Evolutionary conservation across 2,113 vertebrate species (phyloP), one percentile per base, ranked within the genome.

Genomic region (Oryzias javanicus): DNA sequence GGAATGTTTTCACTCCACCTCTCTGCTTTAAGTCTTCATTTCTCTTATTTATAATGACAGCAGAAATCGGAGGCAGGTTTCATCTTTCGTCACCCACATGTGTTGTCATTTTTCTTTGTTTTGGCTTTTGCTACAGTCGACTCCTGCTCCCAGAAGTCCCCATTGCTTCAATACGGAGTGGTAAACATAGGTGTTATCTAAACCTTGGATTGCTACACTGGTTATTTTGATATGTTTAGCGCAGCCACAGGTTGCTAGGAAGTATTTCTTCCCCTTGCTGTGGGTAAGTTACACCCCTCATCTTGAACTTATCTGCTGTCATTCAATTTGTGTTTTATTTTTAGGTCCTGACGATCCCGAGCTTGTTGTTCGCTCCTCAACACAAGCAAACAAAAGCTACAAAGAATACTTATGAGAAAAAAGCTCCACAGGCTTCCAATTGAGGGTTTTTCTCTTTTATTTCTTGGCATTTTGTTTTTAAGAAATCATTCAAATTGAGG

Each of bases 311-410:
- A 14, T 60, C 27, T 16, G 19, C 49, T 59, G 24, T 56, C 40
- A 19, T 69, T 22, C 67, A 49, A 44, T 55, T 45, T 55, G 4
- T 70, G 74, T 64, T 49, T 61, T 55, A 27, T 24, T 72, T 70
- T 16, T 67, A 91, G 86, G 92, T 86, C 72, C 88, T 93, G 78
- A 81, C 89, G 55, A 89, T 91, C 35, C 88, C 94, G 77, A 84
- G 40, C 18, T 62, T 91, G 68, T 50, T 90, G 44, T 87, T 88
- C 1, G 89, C 90, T 49, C 70, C 63, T 0, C 86, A 89, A 66
- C 87, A 91, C 69, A 90, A 79, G 79, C 91, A 80, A 75, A 89
- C 88, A 5, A 77, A 79, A 85, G 79, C 81, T 27, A 89, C 86
- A 55, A 82, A 88, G 80, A 89, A 29, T 29, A 29, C 4, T 4